phyloP scores from a whole-genome alignment of 2,888 invertebrate genomes.

The Stenoptilia bipunctidactyla region DNA sequence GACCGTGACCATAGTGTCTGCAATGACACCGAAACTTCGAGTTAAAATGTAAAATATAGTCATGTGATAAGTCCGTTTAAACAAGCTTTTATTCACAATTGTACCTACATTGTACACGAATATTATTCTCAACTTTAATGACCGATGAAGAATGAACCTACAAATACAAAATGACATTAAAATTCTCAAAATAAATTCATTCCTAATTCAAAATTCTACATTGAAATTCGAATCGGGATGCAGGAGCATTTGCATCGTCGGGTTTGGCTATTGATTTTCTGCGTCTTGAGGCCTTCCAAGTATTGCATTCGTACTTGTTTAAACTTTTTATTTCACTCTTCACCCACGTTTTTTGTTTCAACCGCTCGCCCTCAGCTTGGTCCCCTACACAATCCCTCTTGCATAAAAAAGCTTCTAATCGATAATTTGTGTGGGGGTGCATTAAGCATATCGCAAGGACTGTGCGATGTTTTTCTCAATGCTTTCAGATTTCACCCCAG shows the following conservation, averaged over 20 bases:
- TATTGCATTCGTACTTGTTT: slow-evolving; percentile 62
- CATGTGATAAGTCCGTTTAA: too few species aligned
- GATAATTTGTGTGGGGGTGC: slow-evolving; percentile 72
- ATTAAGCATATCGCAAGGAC: slow-evolving; percentile 68
- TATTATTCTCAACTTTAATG: too few species aligned
- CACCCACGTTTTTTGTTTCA: slow-evolving; percentile 70
- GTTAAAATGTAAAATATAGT: too few species aligned
- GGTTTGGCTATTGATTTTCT: slow-evolving; percentile 65
- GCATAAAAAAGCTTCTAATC: slow-evolving; percentile 72
- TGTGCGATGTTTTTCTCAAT: slow-evolving; percentile 61
- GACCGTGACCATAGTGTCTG: too few species aligned
- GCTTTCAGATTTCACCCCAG: slow-evolving; percentile 61
- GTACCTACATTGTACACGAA: too few species aligned
- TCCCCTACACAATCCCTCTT: slow-evolving; percentile 66
- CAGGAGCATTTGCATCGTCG: slow-evolving; percentile 62
- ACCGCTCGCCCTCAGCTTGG: slow-evolving; percentile 56
- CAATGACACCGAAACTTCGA: too few species aligned
- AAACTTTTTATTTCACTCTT: slow-evolving; percentile 71
- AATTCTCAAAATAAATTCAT: slow-evolving; percentile 32
- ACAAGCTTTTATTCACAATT: too few species aligned
- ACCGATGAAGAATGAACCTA: too few species aligned
- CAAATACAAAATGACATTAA: neutral
- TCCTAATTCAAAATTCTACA: slow-evolving; percentile 42
- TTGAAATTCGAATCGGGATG: slow-evolving; percentile 65
- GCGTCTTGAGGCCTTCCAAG: slow-evolving; percentile 58